A percentile compares a stretch with the other conserved stretches of the same genome.
Evolutionary conservation across 2,113 vertebrate species (phyloP).

Genomic region (Willisornis vidua): DNA sequence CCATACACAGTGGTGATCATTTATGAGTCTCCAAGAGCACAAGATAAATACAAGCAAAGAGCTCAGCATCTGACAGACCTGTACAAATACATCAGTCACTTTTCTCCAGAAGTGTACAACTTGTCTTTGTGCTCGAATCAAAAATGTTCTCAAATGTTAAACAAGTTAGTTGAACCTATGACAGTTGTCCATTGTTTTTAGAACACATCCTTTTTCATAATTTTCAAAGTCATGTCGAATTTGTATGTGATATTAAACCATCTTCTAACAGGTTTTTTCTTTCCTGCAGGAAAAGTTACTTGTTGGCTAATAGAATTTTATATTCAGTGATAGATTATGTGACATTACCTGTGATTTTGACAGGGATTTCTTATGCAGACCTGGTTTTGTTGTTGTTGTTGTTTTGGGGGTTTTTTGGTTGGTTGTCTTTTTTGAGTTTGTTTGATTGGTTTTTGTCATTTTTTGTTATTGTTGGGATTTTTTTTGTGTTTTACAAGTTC

Average conservation of each 20-base stretch:
- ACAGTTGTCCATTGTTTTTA: neutral
- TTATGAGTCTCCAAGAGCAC: neutral
- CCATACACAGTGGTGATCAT: neutral
- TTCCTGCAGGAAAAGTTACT: neutral
- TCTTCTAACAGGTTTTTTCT: neutral
- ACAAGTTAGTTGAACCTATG: neutral
- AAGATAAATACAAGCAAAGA: constrained; percentile 1
- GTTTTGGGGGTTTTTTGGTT: neutral
- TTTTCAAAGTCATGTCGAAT: neutral
- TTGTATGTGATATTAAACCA: neutral
- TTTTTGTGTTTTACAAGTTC: neutral
- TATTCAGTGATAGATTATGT: neutral
- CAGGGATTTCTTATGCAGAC: neutral
- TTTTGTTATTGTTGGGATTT: neutral
- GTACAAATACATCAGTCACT: neutral
- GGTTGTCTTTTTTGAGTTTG: neutral
- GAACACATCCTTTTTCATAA: neutral
- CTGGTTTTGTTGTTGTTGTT: neutral
- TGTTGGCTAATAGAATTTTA: neutral
- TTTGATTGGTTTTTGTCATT: neutral
- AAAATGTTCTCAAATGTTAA: neutral
- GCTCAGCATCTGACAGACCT: neutral
- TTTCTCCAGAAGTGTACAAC: neutral
- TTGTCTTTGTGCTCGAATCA: neutral
- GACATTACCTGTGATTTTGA: neutral